These are phyloP conservation scores for Gymnothorax reevesii DNA, from an alignment of 2,797 vertebrate species.

Conservation along the genomic window DNA sequence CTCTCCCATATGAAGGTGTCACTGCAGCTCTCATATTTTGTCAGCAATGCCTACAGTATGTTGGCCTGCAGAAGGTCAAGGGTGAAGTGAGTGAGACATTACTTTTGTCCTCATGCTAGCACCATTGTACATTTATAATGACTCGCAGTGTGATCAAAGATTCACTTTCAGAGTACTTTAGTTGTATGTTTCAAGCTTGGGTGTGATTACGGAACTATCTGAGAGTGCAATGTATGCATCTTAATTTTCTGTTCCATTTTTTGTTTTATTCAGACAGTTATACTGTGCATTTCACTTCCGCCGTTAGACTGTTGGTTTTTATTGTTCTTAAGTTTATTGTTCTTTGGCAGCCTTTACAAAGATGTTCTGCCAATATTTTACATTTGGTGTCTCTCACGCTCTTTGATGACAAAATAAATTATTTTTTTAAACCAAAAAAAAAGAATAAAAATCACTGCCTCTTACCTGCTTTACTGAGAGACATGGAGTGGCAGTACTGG, in stretches of 20 bases:
- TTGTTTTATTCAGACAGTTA: background rate
- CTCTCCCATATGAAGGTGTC: background rate
- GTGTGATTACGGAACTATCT: background rate
- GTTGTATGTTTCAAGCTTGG: background rate
- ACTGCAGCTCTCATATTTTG: background rate
- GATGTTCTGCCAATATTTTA: background rate
- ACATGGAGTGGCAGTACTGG: background rate
- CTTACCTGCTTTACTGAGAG: background rate
- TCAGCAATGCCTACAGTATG: background rate
- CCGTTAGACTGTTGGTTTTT: background rate
- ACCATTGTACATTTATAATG: background rate
- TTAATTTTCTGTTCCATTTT: background rate
- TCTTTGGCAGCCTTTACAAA: background rate
- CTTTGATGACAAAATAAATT: background rate
- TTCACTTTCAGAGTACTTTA: background rate
- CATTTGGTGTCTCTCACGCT: background rate
- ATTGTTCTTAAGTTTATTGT: background rate
- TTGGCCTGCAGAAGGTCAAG: background rate
- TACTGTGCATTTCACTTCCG: background rate
- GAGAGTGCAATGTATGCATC: background rate
- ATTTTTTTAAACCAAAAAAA: background rate
- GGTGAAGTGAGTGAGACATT: background rate
- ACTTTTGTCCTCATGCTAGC: background rate
- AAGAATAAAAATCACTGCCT: too few relatives aligned
- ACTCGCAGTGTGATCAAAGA: background rate